These are phyloP conservation scores for Ellobium chinense DNA, from an alignment of 2,888 invertebrate genomes.

Conservation along the genomic window DNA sequence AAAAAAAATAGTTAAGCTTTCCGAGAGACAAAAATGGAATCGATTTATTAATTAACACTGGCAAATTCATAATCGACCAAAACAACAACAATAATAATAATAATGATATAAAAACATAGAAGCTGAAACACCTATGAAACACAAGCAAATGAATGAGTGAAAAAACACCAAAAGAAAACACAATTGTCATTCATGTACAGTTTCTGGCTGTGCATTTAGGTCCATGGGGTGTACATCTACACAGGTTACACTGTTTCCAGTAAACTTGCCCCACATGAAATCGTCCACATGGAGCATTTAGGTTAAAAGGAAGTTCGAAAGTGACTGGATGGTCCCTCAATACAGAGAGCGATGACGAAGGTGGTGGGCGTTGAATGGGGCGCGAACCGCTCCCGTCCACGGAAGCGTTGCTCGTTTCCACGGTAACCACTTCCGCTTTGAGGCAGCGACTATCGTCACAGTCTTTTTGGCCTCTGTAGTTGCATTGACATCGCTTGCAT, in stretches of 20 bases:
- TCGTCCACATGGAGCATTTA: background rate
- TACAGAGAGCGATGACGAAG: background rate
- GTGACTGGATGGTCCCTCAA: background rate
- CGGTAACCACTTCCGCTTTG: background rate
- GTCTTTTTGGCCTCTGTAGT: slow-evolving; percentile 3
- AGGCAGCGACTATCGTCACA: slow-evolving; percentile 27
- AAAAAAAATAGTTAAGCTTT: too few species aligned
- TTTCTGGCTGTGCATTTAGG: slow-evolving; percentile 45
- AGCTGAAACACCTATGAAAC: too few species aligned
- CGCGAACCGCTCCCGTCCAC: background rate
- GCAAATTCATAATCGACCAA: too few species aligned
- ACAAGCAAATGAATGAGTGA: background rate
- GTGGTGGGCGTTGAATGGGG: slow-evolving; percentile 35
- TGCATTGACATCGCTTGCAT: slow-evolving; percentile 40
- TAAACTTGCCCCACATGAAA: slow-evolving; percentile 22
- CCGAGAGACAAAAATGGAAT: too few species aligned
- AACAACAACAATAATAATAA: too few species aligned
- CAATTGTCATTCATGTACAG: slow-evolving; percentile 2
- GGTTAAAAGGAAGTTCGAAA: background rate
- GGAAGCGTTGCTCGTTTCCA: background rate
- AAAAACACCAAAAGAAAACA: background rate
- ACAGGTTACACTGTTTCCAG: slow-evolving; percentile 45
- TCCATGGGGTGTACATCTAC: slow-evolving; percentile 40
- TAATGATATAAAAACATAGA: too few species aligned
- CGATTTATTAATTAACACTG: too few species aligned